Evolutionary conservation across 1,140 invertebrate genomes (phyloP).

Genomic region (Bombyx mandarina): DNA sequence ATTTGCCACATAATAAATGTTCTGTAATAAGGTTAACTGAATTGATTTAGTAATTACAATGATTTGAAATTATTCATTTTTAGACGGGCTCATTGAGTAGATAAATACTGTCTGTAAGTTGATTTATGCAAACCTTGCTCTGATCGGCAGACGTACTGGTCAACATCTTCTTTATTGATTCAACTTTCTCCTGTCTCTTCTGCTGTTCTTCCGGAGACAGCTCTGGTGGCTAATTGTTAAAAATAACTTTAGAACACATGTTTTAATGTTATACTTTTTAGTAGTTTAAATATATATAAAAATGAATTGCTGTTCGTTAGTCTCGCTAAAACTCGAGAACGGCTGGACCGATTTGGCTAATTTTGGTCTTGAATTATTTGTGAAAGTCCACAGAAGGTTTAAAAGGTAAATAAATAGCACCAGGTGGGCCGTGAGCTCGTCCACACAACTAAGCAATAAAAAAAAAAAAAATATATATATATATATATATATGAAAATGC

Average conservation of each 20-base stretch:
- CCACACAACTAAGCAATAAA: too few species aligned
- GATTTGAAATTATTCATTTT: not conserved
- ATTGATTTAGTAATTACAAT: not conserved
- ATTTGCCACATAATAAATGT: too few species aligned
- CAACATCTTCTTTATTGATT: slow-evolving; percentile 92
- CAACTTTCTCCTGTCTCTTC: slow-evolving; percentile 87
- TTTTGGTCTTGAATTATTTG: too few species aligned
- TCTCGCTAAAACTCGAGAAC: too few species aligned
- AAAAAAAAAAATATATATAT: too few species aligned
- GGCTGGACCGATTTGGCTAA: too few species aligned
- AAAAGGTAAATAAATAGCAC: too few species aligned
- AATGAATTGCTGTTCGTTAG: too few species aligned
- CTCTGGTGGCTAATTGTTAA: slow-evolving; percentile 75
- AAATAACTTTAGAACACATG: not conserved
- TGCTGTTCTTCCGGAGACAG: slow-evolving; percentile 86
- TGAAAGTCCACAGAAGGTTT: too few species aligned
- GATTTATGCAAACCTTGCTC: slow-evolving; percentile 50
- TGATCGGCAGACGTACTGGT: slow-evolving; percentile 74
- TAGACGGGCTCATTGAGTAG: not conserved
- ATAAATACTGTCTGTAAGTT: slow-evolving; percentile 1
- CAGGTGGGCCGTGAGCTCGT: too few species aligned
- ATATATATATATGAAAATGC: too few species aligned
- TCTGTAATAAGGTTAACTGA: not conserved
- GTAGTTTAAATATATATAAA: too few species aligned
- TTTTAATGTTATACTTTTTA: not conserved